Base-by-base conservation (phyloP, 2,113 vertebrate genomes). In the Barnardius zonarius region DNA sequence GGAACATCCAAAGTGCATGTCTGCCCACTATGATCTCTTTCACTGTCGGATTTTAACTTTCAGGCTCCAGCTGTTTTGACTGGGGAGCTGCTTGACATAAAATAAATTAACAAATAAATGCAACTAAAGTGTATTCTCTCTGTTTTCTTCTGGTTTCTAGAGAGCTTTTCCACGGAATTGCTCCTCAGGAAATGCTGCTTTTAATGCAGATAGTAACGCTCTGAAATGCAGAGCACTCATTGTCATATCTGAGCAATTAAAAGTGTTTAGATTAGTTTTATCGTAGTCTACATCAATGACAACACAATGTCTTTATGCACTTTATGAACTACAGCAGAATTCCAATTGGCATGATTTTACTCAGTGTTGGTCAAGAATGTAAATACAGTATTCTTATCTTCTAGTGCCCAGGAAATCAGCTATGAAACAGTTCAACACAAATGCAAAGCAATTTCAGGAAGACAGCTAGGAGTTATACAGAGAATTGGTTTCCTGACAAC, bases 41-140 rank as follows among this genome's bases (percentile, higher is more conserved):
- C 55, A 64, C 33, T 92, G 68, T 30, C 39, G 88, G 62, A 41
- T 92, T 96, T 97, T 61, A 92, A 72, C 88, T 95, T 86, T 78
- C 83, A 94, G 39, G 85, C 64, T 92, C 76, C 64, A 90, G 90
- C 22, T 94, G 68, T 85, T 92, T 86, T 84, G 80, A 55, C 73
- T 83, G 43, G 30, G 18, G 24, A 64, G 22, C 30, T 88, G 23
- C 59, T 83, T 92, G 52, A 88, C 64, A 52, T 61, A 61, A 92
- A 92, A 66, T 35, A 93, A 92, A 91, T 33, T 85, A 93, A 83
- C 18, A 85, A 95, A 91, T 64, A 95, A 91, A 68, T 20, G 4
- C 30, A 43, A 72, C 10, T 69, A 39, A 83, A 74, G 17, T 5
- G 2, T 67, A 67, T 13, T 37, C 15, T 52, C 25, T 63, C 28